Conservation (phyloP, 2,113 vertebrate genomes). For the Pluvianellus socialis region DNA sequence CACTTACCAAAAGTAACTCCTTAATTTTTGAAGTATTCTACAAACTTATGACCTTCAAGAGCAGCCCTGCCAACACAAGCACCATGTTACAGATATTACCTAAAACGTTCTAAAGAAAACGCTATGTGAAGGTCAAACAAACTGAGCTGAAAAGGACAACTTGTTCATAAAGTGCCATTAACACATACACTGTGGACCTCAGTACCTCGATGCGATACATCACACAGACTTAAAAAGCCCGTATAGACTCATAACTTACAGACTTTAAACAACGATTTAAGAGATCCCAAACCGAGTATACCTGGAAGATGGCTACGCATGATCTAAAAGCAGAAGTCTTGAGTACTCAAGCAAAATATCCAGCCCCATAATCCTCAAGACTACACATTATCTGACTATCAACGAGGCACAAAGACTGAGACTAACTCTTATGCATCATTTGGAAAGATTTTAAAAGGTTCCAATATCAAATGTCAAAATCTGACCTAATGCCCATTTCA, state of each 20-base stretch:
- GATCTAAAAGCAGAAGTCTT: not conserved
- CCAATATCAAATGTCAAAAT: not conserved
- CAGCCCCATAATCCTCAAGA: not conserved
- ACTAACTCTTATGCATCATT: not conserved
- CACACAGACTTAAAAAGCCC: not conserved
- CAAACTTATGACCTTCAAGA: not conserved
- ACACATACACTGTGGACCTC: not conserved
- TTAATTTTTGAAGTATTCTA: not conserved
- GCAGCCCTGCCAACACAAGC: not conserved
- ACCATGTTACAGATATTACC: accelerated
- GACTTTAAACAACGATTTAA: not conserved
- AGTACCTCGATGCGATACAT: not conserved
- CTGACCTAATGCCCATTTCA: not conserved
- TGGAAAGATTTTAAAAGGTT: not conserved
- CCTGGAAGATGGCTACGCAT: not conserved
- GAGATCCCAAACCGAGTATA: not conserved
- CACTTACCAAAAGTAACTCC: not conserved
- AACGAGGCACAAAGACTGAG: not conserved
- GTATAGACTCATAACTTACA: not conserved
- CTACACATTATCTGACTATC: not conserved
- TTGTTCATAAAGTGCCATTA: not conserved
- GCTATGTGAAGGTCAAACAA: not conserved
- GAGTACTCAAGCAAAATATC: not conserved
- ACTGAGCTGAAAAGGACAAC: not conserved
- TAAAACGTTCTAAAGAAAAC: not conserved